A percentile compares a stretch with the other conserved stretches of the same genome.
Conservation (phyloP, 2,113 vertebrate genomes). For the Gymnarchus niloticus region DNA sequence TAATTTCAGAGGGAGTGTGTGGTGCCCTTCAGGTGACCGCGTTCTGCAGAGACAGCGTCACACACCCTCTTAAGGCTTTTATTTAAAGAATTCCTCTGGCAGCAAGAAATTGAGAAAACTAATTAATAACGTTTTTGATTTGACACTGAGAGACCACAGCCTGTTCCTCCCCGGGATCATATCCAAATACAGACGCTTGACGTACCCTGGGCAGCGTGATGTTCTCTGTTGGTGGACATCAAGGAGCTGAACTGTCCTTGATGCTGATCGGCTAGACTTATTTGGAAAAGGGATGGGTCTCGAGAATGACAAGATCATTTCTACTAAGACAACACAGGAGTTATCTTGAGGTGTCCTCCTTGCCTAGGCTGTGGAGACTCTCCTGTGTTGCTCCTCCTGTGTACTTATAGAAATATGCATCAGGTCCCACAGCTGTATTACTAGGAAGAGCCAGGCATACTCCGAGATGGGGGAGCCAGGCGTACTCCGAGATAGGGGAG, state of each 20-base stretch:
- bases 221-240: background rate
- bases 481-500: background rate
- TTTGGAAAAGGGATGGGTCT: background rate
- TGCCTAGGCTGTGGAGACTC: background rate
- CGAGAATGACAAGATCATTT: background rate
- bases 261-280: background rate
- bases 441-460: background rate
- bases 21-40: background rate
- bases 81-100: constrained; percentile 12
- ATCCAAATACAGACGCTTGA: background rate
- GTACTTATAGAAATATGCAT: background rate
- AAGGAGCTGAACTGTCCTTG: background rate
- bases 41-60: background rate
- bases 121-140: background rate
- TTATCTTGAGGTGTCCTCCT: background rate
- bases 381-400: background rate
- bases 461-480: too few species aligned
- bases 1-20: background rate
- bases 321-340: background rate
- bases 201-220: background rate
- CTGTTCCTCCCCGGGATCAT: background rate
- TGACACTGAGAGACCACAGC: background rate
- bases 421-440: background rate
- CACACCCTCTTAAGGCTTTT: background rate
- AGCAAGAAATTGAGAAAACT: background rate